A percentile compares a stretch with the other conserved stretches of the same genome.
These are phyloP conservation scores for Silurus glanis DNA, from an alignment of 2,113 vertebrate genomes.

Conservation along the genomic window DNA sequence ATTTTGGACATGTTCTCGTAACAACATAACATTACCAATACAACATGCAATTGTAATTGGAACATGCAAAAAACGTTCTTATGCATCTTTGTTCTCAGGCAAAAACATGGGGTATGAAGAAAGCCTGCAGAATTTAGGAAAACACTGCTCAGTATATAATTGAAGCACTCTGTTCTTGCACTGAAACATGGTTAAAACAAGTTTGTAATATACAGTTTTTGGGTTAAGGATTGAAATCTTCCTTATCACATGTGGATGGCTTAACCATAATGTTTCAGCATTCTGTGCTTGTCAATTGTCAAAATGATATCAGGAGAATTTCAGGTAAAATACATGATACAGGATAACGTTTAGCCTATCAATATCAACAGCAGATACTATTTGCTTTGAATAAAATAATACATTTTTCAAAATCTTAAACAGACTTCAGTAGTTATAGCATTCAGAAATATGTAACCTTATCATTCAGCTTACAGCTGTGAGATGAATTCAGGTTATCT, in stretches of 20 bases:
- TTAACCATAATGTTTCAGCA: background rate
- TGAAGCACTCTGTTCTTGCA: background rate
- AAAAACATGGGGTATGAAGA: too few relatives aligned
- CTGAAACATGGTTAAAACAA: background rate
- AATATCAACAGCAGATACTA: background rate
- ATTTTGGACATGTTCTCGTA: too few relatives aligned
- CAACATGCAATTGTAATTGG: too few relatives aligned
- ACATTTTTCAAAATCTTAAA: background rate
- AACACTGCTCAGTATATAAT: background rate
- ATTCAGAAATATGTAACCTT: background rate
- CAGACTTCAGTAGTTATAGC: background rate
- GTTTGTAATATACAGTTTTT: background rate
- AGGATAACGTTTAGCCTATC: background rate
- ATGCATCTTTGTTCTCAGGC: background rate
- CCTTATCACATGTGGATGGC: background rate
- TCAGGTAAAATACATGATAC: background rate
- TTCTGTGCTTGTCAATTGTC: background rate
- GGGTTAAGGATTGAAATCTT: too few relatives aligned
- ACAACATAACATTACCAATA: too few relatives aligned
- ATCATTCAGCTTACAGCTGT: background rate
- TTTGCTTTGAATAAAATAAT: background rate
- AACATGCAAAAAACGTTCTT: background rate
- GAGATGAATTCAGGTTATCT: slow-evolving; percentile 17
- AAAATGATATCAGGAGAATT: background rate
- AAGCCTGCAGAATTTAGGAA: too few relatives aligned